These are phyloP conservation scores for Scopus umbretta DNA, from an alignment of 2,113 vertebrate genomes.

Conservation along the genomic window DNA sequence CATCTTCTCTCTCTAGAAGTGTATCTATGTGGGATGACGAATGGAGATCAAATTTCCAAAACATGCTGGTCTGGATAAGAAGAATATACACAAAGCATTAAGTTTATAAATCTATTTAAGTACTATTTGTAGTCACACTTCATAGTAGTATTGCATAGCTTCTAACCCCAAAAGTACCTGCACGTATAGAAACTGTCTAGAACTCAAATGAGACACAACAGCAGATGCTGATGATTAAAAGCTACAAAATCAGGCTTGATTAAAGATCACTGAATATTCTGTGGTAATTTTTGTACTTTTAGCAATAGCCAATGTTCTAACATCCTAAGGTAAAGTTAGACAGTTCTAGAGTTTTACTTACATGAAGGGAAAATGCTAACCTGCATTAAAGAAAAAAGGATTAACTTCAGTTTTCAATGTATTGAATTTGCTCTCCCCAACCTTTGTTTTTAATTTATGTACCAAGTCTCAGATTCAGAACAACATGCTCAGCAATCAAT, in stretches of 20 bases:
- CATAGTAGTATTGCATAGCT: not conserved
- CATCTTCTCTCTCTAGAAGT: conserved; percentile 96
- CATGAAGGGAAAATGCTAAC: not conserved
- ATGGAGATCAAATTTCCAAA: conserved; percentile 99
- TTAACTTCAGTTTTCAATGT: not conserved
- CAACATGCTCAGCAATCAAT: not conserved
- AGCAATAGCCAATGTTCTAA: not conserved
- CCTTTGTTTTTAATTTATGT: not conserved
- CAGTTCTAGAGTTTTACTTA: not conserved
- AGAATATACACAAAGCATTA: not conserved
- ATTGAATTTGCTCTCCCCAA: not conserved
- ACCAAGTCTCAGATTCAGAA: not conserved
- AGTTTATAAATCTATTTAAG: not conserved
- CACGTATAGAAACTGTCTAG: not conserved
- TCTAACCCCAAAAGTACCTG: not conserved
- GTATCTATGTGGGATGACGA: conserved; percentile 99
- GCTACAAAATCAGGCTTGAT: not conserved
- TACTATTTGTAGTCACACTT: not conserved
- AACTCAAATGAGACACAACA: not conserved
- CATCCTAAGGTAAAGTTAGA: not conserved
- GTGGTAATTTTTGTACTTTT: not conserved
- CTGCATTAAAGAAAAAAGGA: not conserved
- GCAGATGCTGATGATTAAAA: not conserved
- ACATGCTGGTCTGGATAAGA: conserved; percentile 88
- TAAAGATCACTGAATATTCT: not conserved